Evolutionary conservation across 2,888 invertebrate genomes (phyloP), one percentile per base, ranked within the genome.

Genomic region (Petrolisthes cinctipes): DNA sequence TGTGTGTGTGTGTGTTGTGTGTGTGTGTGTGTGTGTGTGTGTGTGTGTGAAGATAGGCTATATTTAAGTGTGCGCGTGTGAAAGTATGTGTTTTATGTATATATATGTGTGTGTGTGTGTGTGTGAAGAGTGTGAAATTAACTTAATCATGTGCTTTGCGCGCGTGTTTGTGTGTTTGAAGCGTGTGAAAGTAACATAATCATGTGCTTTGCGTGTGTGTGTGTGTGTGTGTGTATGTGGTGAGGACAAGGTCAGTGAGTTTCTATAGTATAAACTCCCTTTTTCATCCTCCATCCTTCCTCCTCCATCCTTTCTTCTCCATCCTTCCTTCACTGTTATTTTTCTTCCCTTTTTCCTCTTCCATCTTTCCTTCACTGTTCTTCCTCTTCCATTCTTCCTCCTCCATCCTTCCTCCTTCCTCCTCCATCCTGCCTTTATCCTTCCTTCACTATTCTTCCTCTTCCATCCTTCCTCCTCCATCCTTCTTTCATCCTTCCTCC

Each of bases 1-100:
- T 76, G 76, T 76, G 76, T 76, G 76, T 76, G 76, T 76, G 76
- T 76, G 37, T 1, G 1, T 37, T 76, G 75, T 75, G 75, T 23
- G 1, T 37, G 2, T 37, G 2, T 37, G 37, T 37, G 37, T 37
- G 37, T 37, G 37, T 37, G 37, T 37, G 37, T 37, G 37, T 37
- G 37, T 37, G 37, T 37, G 37, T 37, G 37, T 11, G 73, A n/a
- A 11, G 73, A 37, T 9, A 73, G 20, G 37, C 73, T 23, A 73
- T 37, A 73, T 73, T 73, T 20, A 20, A 73, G 37, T 23, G 73
- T 20, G n/a, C 37, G 37, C 37, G 20, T 37, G 23, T 20, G 11
- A 37, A 23, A 37, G 23, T 23, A 11, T 20, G n/a, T 73, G 68
- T 68, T 17, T 11, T 17, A n/a, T 17, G 75, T 75, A 51, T 75